Percentiles rank a stretch among this genome's conserved stretches.
phyloP scores from a whole-genome alignment of 2,888 invertebrate species.

The Tetranychus truncatus region DNA sequence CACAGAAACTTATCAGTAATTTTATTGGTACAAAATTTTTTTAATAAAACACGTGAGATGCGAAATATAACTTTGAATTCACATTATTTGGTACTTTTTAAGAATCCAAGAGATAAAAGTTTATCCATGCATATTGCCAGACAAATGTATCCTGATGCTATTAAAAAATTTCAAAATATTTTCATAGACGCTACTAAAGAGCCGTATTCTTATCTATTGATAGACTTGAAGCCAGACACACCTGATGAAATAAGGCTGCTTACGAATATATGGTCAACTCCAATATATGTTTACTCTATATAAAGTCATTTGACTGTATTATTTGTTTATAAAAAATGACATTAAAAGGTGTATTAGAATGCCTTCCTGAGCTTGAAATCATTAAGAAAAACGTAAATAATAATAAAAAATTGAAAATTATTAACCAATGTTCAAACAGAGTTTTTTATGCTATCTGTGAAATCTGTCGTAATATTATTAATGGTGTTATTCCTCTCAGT shows the following conservation, averaged over 20 bases:
- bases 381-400: no score
- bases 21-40: not conserved
- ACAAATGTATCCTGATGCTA: slow-evolving; percentile 3
- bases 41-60: not conserved
- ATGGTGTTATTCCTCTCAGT: no score
- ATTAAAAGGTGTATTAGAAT: not conserved
- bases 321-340: not conserved
- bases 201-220: not conserved
- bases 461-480: no score
- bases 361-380: not conserved
- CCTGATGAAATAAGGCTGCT: not conserved
- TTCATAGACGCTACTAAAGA: not conserved
- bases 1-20: slow-evolving; percentile 1
- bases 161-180: not conserved
- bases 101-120: not conserved
- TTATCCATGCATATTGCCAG: not conserved
- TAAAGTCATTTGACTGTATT: no score
- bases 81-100: not conserved
- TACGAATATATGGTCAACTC: no score
- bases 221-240: not conserved
- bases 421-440: no score
- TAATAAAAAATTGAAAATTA: not conserved
- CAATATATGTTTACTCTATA: no score
- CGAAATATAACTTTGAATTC: not conserved
- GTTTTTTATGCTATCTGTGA: no score